Base-by-base conservation (phyloP, 1,140 invertebrate genomes). In the Chelonus insularis region DNA sequence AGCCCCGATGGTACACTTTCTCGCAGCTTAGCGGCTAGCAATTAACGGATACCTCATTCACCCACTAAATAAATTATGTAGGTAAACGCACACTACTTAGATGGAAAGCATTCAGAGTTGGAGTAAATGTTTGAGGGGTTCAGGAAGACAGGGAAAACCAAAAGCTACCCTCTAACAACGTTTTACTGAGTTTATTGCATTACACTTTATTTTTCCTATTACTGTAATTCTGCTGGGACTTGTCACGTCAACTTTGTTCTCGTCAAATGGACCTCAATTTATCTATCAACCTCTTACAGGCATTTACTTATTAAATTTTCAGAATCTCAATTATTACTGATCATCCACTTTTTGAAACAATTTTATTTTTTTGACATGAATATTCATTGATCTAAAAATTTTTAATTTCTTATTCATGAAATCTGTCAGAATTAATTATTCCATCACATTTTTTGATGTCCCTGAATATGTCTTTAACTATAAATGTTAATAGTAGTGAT, bases 11-110 rank as follows among this genome's bases (percentile, higher is more conserved):
- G 64, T 73, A 72, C 71, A 72, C 71, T 77, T 76, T 76, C 68
- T 74, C 68, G 68, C 68, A 70, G 74, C 68, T 76, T 76, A 74
- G 65, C 68, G 65, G 57, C 63, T 64, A 63, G 72, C 75, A 76
- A 80, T 81, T 80, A 80, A 80, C 71, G 66, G 62, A 60, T 63
- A 48, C 62, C 70, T 76, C 69, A 69, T 74, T 75, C 72, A 58
- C 70, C 63, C 68, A 7, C 63, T 75, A 75, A 79, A 78, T 81
- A 78, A 80, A 80, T 79, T 79, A 80, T 72, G 63, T 55, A 68
- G 58, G 59, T 60, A 51, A 54, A 59, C 45, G 7, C 25, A 34
- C 18, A 36, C 11, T 37, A 25, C 34, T 34, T 39, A 36, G 14
- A 12, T 20, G 12, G 32, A 57, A 45, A 37, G 18, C 32, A 16